Percentiles rank a stretch among this genome's conserved stretches.
Evolutionary conservation across 2,888 invertebrate species (phyloP).

Genomic region (Baronia brevicornis): DNA sequence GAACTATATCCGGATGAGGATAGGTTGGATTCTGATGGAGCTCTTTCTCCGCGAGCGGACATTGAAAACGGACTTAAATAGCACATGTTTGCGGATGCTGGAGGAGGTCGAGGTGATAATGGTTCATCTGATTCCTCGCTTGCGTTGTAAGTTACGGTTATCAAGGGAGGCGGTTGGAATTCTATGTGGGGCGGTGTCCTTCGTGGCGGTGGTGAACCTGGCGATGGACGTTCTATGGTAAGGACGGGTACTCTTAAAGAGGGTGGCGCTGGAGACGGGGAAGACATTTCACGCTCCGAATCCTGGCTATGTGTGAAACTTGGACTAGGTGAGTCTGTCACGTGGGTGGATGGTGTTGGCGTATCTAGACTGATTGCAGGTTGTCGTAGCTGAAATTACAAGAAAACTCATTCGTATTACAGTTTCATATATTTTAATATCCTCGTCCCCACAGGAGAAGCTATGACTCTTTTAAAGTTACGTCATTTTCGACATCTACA

Average conservation of each 20-base stretch:
- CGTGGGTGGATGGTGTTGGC: constrained; percentile 62
- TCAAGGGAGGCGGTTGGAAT: constrained; percentile 80
- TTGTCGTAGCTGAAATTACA: constrained; percentile 62
- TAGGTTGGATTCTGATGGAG: constrained; percentile 87
- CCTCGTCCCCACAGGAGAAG: too few relatives aligned
- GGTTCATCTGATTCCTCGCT: constrained; percentile 87
- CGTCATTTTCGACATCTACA: too few relatives aligned
- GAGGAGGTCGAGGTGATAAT: constrained; percentile 77
- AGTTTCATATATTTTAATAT: constrained; percentile 5
- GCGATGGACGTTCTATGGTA: constrained; percentile 81
- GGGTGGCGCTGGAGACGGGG: constrained; percentile 63
- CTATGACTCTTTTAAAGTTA: too few relatives aligned
- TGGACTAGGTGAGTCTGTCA: constrained; percentile 65
- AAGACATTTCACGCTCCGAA: constrained; percentile 59
- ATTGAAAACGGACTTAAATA: constrained; percentile 87
- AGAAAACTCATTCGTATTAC: constrained; percentile 4
- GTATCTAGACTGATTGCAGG: constrained; percentile 61
- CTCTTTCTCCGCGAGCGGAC: constrained; percentile 81
- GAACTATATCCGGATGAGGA: constrained; percentile 91
- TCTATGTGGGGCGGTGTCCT: constrained; percentile 79
- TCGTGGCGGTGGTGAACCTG: constrained; percentile 77
- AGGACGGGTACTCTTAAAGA: constrained; percentile 78
- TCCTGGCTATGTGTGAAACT: constrained; percentile 65
- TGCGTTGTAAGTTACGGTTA: constrained; percentile 84
- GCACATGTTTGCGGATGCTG: constrained; percentile 77